These are phyloP conservation scores for Leptatherina wallacei DNA, from an alignment of 2,797 vertebrate species.

Conservation along the genomic window DNA sequence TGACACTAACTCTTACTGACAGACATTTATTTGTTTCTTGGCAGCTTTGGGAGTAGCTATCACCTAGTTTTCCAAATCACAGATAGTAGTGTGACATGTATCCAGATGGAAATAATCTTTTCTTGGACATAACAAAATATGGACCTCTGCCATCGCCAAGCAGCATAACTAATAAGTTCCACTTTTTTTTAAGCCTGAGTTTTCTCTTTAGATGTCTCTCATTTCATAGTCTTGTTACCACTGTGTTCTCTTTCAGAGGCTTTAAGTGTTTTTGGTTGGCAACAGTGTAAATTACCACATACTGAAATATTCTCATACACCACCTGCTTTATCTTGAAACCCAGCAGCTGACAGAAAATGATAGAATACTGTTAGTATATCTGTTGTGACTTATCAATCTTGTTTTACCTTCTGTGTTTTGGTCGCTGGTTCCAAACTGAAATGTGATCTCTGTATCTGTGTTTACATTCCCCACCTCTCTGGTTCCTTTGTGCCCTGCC, in stretches of 20 bases:
- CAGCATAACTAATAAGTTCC: neutral
- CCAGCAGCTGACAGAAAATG: neutral
- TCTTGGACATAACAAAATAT: neutral
- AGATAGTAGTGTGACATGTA: neutral
- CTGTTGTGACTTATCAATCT: neutral
- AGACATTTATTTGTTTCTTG: neutral
- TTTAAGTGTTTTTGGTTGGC: constrained; percentile 17
- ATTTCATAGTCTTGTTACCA: constrained; percentile 13
- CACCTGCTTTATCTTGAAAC: constrained; percentile 3
- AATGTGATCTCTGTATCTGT: constrained; percentile 78
- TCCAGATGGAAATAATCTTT: constrained; percentile 8
- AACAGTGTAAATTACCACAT: constrained; percentile 29
- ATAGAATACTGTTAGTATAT: neutral
- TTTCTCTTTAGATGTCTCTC: constrained; percentile 9
- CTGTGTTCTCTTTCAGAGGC: constrained; percentile 9
- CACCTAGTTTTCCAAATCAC: neutral
- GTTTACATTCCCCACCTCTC: constrained; percentile 78
- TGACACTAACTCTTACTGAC: neutral
- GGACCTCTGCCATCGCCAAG: constrained; percentile 1
- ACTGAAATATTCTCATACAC: constrained; percentile 5
- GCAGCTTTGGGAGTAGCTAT: neutral
- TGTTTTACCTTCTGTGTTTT: constrained; percentile 50
- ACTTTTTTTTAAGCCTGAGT: constrained; percentile 12
- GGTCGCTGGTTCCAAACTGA: constrained; percentile 70
- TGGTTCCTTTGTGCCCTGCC: constrained; percentile 62